Evolutionary conservation across 1,140 invertebrate species (phyloP).

Genomic region (Asobara japonica): DNA sequence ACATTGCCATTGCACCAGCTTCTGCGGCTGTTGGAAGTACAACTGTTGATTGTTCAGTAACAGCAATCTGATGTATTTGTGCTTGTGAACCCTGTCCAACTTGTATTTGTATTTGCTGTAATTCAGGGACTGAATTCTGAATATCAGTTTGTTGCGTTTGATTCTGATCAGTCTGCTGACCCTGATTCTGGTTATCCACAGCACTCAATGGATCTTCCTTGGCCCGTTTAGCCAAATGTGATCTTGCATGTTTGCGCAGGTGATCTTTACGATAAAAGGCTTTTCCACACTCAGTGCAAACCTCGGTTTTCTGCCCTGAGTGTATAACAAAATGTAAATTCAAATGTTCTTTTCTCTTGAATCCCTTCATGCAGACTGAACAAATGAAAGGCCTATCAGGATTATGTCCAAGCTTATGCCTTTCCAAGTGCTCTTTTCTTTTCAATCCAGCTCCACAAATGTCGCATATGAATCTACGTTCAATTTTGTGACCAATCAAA

Average conservation of each 20-base stretch:
- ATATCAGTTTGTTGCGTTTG: constrained; percentile 37
- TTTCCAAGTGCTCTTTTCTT: constrained; percentile 81
- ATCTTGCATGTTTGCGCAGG: constrained; percentile 79
- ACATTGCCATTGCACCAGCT: constrained; percentile 62
- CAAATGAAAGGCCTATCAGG: constrained; percentile 82
- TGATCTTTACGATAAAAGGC: constrained; percentile 88
- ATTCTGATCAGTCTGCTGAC: constrained; percentile 46
- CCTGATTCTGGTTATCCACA: constrained; percentile 52
- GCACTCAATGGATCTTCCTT: constrained; percentile 71
- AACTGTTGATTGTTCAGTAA: constrained; percentile 66
- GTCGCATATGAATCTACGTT: constrained; percentile 73
- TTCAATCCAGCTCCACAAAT: constrained; percentile 77
- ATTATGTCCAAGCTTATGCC: constrained; percentile 82
- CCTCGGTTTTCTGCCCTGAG: constrained; percentile 83
- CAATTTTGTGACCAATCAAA: constrained; percentile 79
- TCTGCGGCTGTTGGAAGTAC: constrained; percentile 69
- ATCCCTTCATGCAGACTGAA: constrained; percentile 79
- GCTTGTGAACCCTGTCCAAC: constrained; percentile 62
- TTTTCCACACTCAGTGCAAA: constrained; percentile 76
- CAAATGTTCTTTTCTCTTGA: constrained; percentile 83
- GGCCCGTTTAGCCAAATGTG: constrained; percentile 76
- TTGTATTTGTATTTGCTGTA: constrained; percentile 54
- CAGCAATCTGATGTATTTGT: constrained; percentile 63
- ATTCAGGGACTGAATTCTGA: constrained; percentile 34
- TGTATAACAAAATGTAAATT: constrained; percentile 84